Conservation (phyloP, 2,113 vertebrate species). For the Phalacrocorax carbo region DNA sequence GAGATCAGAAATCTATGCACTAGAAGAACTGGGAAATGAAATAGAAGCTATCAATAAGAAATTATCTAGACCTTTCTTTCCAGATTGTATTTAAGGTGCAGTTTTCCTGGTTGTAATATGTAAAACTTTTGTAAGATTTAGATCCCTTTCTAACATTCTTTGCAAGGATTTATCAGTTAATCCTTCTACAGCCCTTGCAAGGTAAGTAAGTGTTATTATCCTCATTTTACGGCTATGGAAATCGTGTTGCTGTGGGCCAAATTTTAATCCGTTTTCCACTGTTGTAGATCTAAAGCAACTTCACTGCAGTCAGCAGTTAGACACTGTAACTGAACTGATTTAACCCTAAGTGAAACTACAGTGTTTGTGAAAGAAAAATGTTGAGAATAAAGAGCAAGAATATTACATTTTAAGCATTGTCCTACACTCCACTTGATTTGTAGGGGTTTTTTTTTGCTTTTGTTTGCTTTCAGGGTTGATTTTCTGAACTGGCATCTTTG, state of each 20-base stretch:
- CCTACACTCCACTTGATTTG: neutral
- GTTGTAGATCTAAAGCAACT: constrained; percentile 24
- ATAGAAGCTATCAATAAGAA: neutral
- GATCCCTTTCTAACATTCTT: neutral
- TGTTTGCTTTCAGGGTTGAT: neutral
- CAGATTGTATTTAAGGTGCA: constrained; percentile 2
- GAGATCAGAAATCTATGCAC: neutral
- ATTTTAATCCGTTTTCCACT: constrained; percentile 45
- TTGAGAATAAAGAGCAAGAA: neutral
- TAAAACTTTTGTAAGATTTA: constrained; percentile 7
- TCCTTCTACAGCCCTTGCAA: constrained; percentile 39
- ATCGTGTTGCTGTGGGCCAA: constrained; percentile 30
- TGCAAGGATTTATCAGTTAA: constrained; percentile 60
- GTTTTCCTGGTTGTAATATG: neutral
- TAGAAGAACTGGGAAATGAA: neutral
- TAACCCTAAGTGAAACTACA: constrained; percentile 4
- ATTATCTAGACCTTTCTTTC: constrained; percentile 15
- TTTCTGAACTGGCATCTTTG: neutral
- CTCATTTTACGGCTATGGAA: constrained; percentile 12
- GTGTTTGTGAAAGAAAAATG: neutral
- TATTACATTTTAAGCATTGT: neutral
- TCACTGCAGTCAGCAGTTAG: constrained; percentile 15
- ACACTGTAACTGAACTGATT: constrained; percentile 21
- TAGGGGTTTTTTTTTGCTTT: neutral
- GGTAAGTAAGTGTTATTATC: constrained; percentile 36